Percentiles rank a stretch among this genome's conserved stretches.
phyloP scores from a whole-genome alignment of 2,888 invertebrate species.

The Pterostichus madidus region DNA sequence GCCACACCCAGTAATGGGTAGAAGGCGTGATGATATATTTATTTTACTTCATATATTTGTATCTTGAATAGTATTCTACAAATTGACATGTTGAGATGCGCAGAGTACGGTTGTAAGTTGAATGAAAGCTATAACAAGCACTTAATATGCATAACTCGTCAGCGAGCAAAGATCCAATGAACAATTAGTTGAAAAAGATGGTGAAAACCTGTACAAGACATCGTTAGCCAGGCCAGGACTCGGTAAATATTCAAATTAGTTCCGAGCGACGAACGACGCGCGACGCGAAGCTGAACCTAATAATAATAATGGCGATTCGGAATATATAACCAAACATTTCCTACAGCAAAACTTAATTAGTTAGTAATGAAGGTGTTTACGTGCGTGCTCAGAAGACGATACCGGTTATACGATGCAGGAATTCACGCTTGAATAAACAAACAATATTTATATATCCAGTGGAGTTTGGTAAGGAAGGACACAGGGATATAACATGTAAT shows the following conservation, averaged over 20 bases:
- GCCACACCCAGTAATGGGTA: no score
- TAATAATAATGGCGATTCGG: not conserved
- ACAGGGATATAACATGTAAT: no score
- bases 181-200: not conserved
- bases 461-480: no score
- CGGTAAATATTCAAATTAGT: slow-evolving; percentile 29
- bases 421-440: not conserved
- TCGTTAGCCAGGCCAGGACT: not conserved
- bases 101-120: not conserved
- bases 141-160: slow-evolving; percentile 10
- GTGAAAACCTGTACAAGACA: not conserved
- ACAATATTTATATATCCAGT: no score
- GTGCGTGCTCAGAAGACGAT: slow-evolving; percentile 29
- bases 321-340: slow-evolving; percentile 24
- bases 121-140: slow-evolving; percentile 1
- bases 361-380: slow-evolving; percentile 20
- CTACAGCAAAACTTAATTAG: slow-evolving; percentile 32
- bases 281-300: not conserved
- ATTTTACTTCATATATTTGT: no score
- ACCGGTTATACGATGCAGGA: slow-evolving; percentile 17
- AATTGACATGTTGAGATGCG: no score
- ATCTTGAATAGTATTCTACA: no score
- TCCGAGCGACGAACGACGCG: no score
- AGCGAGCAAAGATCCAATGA: no score
- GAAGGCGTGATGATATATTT: no score